Conservation (phyloP, 2,113 vertebrate species). For the Amphilophus citrinellus region DNA sequence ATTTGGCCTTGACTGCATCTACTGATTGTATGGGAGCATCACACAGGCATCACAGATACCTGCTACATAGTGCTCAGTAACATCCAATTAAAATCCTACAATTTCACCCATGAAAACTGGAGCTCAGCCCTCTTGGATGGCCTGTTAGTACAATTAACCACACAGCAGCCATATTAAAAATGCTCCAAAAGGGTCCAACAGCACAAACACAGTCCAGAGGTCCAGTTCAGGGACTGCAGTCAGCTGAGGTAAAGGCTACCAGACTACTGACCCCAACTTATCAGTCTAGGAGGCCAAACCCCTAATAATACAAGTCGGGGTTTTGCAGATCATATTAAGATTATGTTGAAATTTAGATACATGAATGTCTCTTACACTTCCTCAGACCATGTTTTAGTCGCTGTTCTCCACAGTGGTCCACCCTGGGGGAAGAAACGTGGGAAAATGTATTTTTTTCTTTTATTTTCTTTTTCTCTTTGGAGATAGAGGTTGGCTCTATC, state of each 20-base stretch:
- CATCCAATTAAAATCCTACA: neutral
- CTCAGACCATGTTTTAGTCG: conserved; percentile 15
- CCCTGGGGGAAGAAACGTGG: conserved; percentile 6
- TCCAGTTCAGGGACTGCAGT: neutral
- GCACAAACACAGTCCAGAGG: neutral
- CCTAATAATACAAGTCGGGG: neutral
- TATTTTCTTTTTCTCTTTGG: too few species aligned
- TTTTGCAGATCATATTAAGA: neutral
- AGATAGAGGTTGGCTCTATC: too few species aligned
- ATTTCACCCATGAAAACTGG: neutral
- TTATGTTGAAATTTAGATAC: neutral
- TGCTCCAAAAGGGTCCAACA: neutral
- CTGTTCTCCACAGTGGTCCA: conserved; percentile 25
- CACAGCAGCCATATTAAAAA: neutral
- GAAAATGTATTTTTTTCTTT: neutral
- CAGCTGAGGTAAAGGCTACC: neutral
- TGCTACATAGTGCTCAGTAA: neutral
- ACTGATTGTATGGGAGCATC: too few species aligned
- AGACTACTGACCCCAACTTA: neutral
- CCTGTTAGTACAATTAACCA: neutral
- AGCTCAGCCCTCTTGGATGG: neutral
- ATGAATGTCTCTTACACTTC: conserved; percentile 32
- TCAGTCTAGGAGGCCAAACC: neutral
- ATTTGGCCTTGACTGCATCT: neutral
- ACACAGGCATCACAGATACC: neutral